Evolutionary conservation across 2,113 vertebrate genomes (phyloP), one percentile per base, ranked within the genome.

Genomic region (Leucopternis melanops): DNA sequence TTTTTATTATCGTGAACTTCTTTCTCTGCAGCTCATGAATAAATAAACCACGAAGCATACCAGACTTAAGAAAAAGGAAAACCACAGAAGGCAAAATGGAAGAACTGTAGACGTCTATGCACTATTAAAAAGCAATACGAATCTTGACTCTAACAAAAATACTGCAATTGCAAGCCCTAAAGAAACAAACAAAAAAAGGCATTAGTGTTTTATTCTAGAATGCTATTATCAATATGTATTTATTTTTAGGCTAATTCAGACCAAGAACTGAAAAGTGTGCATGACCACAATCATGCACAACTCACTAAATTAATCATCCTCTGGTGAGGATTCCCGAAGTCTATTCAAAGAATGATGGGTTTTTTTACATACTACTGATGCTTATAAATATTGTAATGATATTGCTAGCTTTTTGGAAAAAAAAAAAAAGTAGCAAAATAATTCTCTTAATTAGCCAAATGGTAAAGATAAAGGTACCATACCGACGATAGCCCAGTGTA

Each of bases 61-160:
- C 90, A 90, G 86, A 19, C 69, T 81, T 83, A 15, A 78, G 80
- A 63, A 42, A 88, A 67, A 65, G 92, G 88, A 94, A 96, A 96
- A 81, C 95, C 94, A 78, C 95, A 92, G 75, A 78, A 92, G 52
- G 85, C 63, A 66, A 77, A 92, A 88, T 94, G 74, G 86, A 74
- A 90, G 47, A 81, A 78, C n/a, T 15, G 20, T 38, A 57, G 44
- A 13, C 42, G 42, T 87, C 50, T 61, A 81, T 0, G 0, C 6
- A 0, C 65, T 82, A 18, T 72, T 84, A 79, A 92, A 91, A 92
- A 72, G 66, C 57, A 75, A 26, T 27, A 42, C 45, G 29, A 58
- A 32, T 49, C 71, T 85, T 59, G 71, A 89, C 7, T 42, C 54
- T 80, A 71, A 65, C 42, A 71, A 61, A 93, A 70, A 31, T 10